These are phyloP conservation scores for Hormaphis cornu DNA, from an alignment of 1,140 invertebrate genomes.

Conservation along the genomic window DNA sequence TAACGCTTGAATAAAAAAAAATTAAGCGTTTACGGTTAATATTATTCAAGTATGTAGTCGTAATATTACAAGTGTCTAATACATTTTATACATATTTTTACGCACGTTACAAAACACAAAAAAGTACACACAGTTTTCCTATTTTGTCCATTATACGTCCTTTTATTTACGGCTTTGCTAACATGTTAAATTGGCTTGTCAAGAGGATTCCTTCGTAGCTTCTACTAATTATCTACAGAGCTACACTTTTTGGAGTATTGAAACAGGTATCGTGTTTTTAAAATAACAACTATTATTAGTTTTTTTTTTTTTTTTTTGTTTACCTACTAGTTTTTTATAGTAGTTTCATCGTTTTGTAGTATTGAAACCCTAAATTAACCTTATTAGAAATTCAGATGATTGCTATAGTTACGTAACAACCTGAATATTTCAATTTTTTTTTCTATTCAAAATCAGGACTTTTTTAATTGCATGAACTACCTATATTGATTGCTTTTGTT, in stretches of 20 bases:
- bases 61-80: conserved; percentile 13
- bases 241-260: conserved; percentile 14
- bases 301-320: not conserved
- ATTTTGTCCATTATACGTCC: not conserved
- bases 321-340: no score
- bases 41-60: not conserved
- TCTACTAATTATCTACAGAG: conserved; percentile 20
- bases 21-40: no score
- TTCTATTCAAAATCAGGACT: no score
- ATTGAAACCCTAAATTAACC: no score
- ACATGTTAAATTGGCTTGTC: conserved; percentile 25
- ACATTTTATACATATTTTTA: not conserved
- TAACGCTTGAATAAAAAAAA: conserved; percentile 29
- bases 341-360: no score
- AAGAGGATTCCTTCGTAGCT: conserved; percentile 28
- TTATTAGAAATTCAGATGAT: no score
- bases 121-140: not conserved
- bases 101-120: not conserved
- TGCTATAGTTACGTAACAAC: no score
- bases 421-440: no score
- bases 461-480: no score
- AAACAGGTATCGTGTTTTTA: conserved; percentile 23
- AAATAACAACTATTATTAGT: no score
- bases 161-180: conserved; percentile 12
- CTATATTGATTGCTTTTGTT: no score